Base-by-base conservation (phyloP, 2,113 vertebrate genomes). In the Callipepla californica region DNA sequence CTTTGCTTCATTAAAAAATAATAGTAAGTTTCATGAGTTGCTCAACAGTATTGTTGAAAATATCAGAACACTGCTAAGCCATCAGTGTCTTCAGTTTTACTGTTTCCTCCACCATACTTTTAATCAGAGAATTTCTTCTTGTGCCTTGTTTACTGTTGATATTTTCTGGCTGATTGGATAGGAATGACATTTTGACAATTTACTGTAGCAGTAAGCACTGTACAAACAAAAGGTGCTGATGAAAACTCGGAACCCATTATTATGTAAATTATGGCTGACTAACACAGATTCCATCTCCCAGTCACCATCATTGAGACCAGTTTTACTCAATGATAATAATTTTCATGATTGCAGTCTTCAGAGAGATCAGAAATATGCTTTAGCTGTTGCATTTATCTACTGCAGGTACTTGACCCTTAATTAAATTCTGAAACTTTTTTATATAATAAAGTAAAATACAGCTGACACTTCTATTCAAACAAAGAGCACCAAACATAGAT, bases 141-240 rank as follows among this genome's bases (percentile, higher is more conserved):
- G 90, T 95, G 97, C 93, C 97, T 98, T 98, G 98, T 98, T 98
- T 98, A 98, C 98, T 98, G 98, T 97, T 98, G 97, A 97, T 97
- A 97, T 98, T 98, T 98, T 98, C 98, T 97, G 95, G 97, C 95
- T 98, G 98, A 98, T 98, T 98, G 98, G 97, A 97, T 97, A 98
- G 98, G 98, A 98, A 98, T 98, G 98, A 98, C 98, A 98, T 98
- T 98, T 98, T 98, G 97, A 98, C 98, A 98, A 98, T 98, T 98
- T 98, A 98, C 98, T 98, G 98, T 98, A 98, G 98, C 98, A 97
- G 97, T 97, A 98, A 98, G 97, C 97, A 97, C 97, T 97, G 97
- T 95, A 97, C 98, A 98, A 99, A 99, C 98, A 99, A 99, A 99
- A 98, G 98, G 98, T 98, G 98, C 98, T 98, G 98, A 98, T 98